Conservation (phyloP, 2,113 vertebrate species). For the Pseudorhombus dupliciocellatus region DNA sequence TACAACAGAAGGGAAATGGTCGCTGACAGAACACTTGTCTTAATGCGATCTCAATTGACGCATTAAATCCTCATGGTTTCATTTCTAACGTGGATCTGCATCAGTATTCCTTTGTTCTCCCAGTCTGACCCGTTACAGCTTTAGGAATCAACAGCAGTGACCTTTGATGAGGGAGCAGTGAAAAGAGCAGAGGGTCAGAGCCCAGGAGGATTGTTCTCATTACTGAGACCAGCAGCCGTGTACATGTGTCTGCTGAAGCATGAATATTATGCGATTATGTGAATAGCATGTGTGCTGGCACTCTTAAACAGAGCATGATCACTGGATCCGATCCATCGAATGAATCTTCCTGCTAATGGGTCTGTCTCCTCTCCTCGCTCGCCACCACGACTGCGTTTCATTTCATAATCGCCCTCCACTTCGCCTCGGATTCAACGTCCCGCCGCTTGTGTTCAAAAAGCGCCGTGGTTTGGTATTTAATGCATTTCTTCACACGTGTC, state of each 20-base stretch:
- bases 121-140: neutral
- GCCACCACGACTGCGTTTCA: neutral
- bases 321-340: no score
- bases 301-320: no score
- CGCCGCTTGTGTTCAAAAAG: neutral
- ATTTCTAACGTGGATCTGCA: constrained; percentile 10
- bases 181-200: constrained; percentile 5
- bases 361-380: no score
- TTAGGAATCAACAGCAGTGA: constrained; percentile 22
- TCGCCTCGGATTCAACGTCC: neutral
- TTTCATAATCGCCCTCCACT: neutral
- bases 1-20: constrained; percentile 8
- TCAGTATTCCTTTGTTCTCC: constrained; percentile 23
- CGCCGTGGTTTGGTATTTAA: no score
- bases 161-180: neutral
- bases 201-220: neutral
- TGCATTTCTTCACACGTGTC: no score
- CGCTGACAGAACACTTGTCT: constrained; percentile 27
- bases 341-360: neutral
- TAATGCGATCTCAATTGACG: constrained; percentile 38
- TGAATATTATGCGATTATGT: no score
- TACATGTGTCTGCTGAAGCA: no score
- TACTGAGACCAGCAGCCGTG: no score
- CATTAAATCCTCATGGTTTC: constrained; percentile 21
- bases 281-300: no score